Evolutionary conservation across 2,888 invertebrate genomes (phyloP), one percentile per base, ranked within the genome.

Genomic region (Leptodirus hochenwartii): DNA sequence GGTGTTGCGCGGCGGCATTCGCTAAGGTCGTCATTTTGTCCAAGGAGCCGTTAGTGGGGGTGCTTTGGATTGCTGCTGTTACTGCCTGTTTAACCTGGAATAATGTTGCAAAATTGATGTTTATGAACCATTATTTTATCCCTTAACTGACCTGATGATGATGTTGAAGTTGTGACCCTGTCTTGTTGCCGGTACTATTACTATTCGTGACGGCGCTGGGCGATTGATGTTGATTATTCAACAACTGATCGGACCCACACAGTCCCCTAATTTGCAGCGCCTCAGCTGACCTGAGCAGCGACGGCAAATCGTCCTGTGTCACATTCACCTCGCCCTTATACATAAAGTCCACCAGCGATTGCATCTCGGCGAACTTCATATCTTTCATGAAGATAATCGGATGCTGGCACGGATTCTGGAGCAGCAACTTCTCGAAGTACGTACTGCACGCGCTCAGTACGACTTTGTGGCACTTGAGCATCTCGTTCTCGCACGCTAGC

Each of bases 251-350:
- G 2, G 53, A 53, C 23, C 58, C 59, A 37, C 59, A 59, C 22
- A 68, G 47, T 43, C 84, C 82, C 45, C 81, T 67, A 34, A 84
- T 80, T 47, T 84, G 80, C 42, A 85, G 50, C 10, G 81, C 76
- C 47, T 84, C 82, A 1, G 85, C 85, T 1, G 81, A 80, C 46
- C 76, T 76, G 6, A 85, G 56, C n/a, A 85, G 53, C 40, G 78
- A 76, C 17, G 80, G 76, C 29, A 85, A 56, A 35, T 82, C 80
- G 32, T 82, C 80, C 44, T 84, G 82, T 3, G 80, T 78, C 1
- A 84, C 81, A 47, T 81, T 82, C 17, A 84, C 84, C 50, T 85
- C 84, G 0, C 84, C 85, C 47, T 80, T 80, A 53, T 85, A 85
- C 84, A 85, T 85, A 49, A 84, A 85, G 54, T 82, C 82, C 17